Base-by-base conservation (phyloP, 2,797 vertebrate genomes). In the Crenichthys baileyi region DNA sequence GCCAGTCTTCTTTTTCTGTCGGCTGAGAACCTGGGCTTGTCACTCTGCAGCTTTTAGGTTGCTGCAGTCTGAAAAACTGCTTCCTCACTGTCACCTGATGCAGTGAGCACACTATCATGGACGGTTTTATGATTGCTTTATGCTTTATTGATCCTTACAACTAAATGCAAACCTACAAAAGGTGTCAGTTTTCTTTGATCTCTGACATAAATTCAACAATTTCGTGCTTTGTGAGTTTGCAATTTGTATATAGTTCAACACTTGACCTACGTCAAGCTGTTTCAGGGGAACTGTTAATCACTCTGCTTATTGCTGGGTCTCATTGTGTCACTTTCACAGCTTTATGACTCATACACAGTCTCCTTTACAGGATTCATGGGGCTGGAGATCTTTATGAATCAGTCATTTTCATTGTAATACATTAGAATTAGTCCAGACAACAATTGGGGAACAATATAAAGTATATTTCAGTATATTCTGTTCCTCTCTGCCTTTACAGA, bases 21-120 rank as follows among this genome's bases (percentile, higher is more conserved):
- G 77, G 26, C 74, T 70, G 51, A 75, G 78, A 81, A 87, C 85
- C 75, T 77, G 76, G 58, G 41, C 76, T 82, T 83, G 88, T 90
- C 86, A 81, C 76, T 86, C 89, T 90, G 88, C 79, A 83, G 82
- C 90, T 92, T 91, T 90, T 87, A 90, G 84, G 70, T 74, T 81
- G 78, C 84, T 85, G 87, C 83, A 88, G 74, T 82, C 81, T 76
- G 60, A 87, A 73, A 77, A 84, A 78, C 79, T 80, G 86, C 85
- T 84, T 91, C 80, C 75, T 88, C 83, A 70, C 76, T 79, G 87
- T 92, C 92, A 93, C 85, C 89, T 92, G 91, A 93, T 79, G 80
- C 83, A 87, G 74, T 1, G 70, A 85, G 82, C 78, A 76, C 83
- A 79, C 78, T 22, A 82, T 74, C 77, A 71, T 75, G 26, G 18